Percentiles rank a stretch among this genome's conserved stretches.
Conservation (phyloP, 2,888 invertebrate species). For the Schrankia costaestrigalis region DNA sequence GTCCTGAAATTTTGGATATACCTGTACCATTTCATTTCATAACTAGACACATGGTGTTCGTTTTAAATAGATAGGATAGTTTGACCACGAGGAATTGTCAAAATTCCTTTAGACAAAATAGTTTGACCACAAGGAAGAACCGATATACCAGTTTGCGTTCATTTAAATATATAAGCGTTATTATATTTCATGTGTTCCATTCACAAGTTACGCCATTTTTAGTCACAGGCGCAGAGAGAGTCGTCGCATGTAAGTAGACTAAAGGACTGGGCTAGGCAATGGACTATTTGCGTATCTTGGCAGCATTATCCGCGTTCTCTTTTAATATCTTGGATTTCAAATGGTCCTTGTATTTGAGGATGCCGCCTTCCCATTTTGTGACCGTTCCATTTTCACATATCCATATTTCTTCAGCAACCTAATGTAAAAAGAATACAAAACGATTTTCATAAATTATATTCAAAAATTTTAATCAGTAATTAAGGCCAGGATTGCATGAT, state of each 20-base stretch:
- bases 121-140: too few relatives aligned
- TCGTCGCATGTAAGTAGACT: slow-evolving; percentile 26
- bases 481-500: not conserved
- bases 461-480: too few relatives aligned
- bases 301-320: slow-evolving; percentile 81
- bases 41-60: too few relatives aligned
- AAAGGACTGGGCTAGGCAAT: slow-evolving; percentile 29
- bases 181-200: slow-evolving; percentile 3
- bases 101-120: too few relatives aligned
- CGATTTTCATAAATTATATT: not conserved
- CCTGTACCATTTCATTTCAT: not conserved
- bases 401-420: slow-evolving; percentile 99
- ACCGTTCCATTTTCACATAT: slow-evolving; percentile 97
- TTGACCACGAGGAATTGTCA: too few relatives aligned
- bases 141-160: too few relatives aligned
- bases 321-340: slow-evolving; percentile 92
- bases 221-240: slow-evolving; percentile 24
- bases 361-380: slow-evolving; percentile 98
- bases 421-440: slow-evolving; percentile 2
- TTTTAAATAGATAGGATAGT: too few relatives aligned
- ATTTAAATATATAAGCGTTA: not conserved
- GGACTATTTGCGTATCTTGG: slow-evolving; percentile 69
- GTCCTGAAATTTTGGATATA: not conserved
- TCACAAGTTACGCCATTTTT: not conserved
- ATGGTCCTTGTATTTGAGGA: slow-evolving; percentile 97